These are phyloP conservation scores for Riparia riparia DNA, from an alignment of 2,113 vertebrate species.

Conservation along the genomic window DNA sequence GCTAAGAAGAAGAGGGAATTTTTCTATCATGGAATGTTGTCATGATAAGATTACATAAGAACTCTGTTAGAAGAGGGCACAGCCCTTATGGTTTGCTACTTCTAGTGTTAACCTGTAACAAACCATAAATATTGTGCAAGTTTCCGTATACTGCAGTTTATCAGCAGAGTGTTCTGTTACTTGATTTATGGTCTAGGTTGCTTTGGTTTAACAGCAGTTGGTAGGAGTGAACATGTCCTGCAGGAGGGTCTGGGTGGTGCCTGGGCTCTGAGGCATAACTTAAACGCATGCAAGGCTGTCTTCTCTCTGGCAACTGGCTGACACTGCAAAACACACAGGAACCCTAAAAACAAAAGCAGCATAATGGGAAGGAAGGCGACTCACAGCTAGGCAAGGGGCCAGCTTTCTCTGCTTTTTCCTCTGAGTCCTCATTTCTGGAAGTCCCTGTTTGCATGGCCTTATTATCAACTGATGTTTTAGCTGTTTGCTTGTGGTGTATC, in stretches of 20 bases:
- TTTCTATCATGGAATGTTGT: background rate
- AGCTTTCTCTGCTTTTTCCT: conserved; percentile 41
- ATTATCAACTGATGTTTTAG: background rate
- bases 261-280: background rate
- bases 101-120: background rate
- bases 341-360: conserved; percentile 52
- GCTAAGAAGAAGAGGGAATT: background rate
- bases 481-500: conserved; percentile 26
- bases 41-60: background rate
- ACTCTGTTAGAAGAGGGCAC: background rate
- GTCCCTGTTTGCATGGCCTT: conserved; percentile 1
- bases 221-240: background rate
- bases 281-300: background rate
- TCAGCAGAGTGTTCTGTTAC: background rate
- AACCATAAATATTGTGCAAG: background rate
- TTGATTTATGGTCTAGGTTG: background rate
- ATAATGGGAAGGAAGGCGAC: conserved; percentile 42
- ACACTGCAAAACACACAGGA: conserved; percentile 27
- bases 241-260: background rate
- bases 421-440: conserved; percentile 27
- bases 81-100: background rate
- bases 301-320: conserved; percentile 7
- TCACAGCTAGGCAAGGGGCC: conserved; percentile 29
- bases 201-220: background rate
- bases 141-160: background rate